These are phyloP conservation scores for Prunella strophiata DNA, from an alignment of 2,797 vertebrate species.

Conservation along the genomic window DNA sequence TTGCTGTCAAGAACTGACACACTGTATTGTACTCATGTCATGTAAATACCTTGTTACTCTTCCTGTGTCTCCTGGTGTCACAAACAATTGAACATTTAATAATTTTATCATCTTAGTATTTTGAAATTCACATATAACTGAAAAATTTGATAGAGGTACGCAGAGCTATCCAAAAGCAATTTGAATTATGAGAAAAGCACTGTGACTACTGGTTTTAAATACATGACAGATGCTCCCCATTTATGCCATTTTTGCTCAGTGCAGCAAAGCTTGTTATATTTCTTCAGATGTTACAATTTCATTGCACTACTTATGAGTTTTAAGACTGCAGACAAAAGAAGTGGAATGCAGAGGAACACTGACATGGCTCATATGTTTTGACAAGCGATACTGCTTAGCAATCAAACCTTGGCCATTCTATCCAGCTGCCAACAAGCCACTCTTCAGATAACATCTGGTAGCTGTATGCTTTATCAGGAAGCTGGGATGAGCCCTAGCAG, in stretches of 20 bases:
- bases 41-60: background rate
- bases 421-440: background rate
- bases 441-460: constrained; percentile 12
- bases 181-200: constrained; percentile 33
- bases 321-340: background rate
- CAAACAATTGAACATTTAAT: background rate
- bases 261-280: background rate
- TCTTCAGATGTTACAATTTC: constrained; percentile 36
- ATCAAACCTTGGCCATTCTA: background rate
- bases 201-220: background rate
- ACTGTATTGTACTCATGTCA: background rate
- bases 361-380: background rate
- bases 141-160: background rate
- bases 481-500: background rate
- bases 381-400: background rate
- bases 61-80: background rate
- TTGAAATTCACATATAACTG: background rate
- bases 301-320: background rate
- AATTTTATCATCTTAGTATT: background rate
- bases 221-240: constrained; percentile 1
- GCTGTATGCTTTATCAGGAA: background rate
- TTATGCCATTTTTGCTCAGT: constrained; percentile 14
- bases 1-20: background rate
- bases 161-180: background rate
- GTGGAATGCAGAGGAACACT: background rate